Base-by-base conservation (phyloP, 1,140 invertebrate genomes). In the Ostrea edulis region DNA sequence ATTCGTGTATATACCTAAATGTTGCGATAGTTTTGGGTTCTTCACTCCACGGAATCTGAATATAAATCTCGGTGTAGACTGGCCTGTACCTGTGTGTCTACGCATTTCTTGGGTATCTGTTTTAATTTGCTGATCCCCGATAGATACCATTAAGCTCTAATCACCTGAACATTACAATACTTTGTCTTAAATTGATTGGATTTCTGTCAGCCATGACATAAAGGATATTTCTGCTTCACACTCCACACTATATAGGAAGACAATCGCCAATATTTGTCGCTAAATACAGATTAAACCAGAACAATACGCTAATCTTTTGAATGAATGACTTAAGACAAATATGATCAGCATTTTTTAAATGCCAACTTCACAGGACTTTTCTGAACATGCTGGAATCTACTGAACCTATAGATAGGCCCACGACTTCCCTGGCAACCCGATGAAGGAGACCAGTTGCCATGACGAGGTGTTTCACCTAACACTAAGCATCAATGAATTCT, bases 321-420 rank as follows among this genome's bases (percentile, higher is more conserved):
- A 71, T 71, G 68, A 71, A 71, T 71, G 68, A 71, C 68, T 71
- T 71, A 14, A 35, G 68, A 71, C 68, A 71, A 71, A 29, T 71
- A 71, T 22, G 25, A 35, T 14, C 12, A 11, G 68, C 68, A 12
- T 71, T 71, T 14, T 71, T 71, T 71, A 71, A 71, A 71, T 71
- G 68, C 9, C 68, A 9, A 29, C 25, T 71, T 71, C 22, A 71
- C 68, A 71, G 68, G 8, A 9, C 68, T 71, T 71, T 25, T 71
- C 8, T 71, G 68, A 25, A 29, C 68, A 1, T 71, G 22, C 25
- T 4, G 25, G 35, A 71, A 29, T 71, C 29, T 35, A 14, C 25
- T 29, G 11, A 29, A 14, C 29, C 25, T 62, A 58, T 20, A 12
- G 55, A 20, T 58, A 62, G n/a, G 55, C n/a, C 55, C 55, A 62